phyloP scores from a whole-genome alignment of 2,113 vertebrate genomes.

The Panurus biarmicus region DNA sequence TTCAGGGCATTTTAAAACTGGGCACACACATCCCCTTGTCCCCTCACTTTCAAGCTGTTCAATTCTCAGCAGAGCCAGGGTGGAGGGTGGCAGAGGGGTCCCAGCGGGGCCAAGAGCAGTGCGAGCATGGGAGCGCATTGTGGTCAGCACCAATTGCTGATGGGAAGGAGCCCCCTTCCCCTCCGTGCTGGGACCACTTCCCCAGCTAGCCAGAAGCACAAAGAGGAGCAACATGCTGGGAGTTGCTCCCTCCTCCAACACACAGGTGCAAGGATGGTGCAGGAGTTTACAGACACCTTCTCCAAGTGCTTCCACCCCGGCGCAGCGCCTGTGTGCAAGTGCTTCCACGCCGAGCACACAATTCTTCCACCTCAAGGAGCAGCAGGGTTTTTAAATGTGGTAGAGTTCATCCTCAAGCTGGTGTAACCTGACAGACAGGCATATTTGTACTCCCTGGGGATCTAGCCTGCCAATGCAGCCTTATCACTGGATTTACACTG shows the following conservation, averaged over 20 bases:
- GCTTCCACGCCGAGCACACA: background rate
- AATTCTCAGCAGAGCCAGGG: background rate
- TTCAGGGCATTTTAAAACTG: slow-evolving; percentile 34
- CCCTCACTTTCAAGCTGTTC: background rate
- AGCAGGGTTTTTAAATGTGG: background rate
- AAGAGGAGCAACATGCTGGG: background rate
- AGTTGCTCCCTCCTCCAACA: background rate
- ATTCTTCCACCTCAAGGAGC: background rate
- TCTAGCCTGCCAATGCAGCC: slow-evolving; percentile 11
- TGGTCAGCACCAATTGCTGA: background rate
- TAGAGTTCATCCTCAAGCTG: background rate
- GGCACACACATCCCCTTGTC: background rate
- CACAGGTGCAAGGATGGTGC: fast-evolving
- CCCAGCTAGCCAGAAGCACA: background rate
- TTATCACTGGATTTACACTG: slow-evolving; percentile 46
- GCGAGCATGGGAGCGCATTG: fast-evolving
- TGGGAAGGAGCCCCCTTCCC: background rate
- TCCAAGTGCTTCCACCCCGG: background rate
- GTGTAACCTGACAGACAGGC: background rate
- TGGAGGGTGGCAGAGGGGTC: background rate
- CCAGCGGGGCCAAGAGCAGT: background rate
- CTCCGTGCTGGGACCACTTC: background rate
- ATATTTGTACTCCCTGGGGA: background rate
- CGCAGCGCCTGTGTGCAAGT: fast-evolving
- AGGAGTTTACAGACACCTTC: background rate